phyloP scores from a whole-genome alignment of 2,797 vertebrate genomes.

The Brachyrhaphis roseni region DNA sequence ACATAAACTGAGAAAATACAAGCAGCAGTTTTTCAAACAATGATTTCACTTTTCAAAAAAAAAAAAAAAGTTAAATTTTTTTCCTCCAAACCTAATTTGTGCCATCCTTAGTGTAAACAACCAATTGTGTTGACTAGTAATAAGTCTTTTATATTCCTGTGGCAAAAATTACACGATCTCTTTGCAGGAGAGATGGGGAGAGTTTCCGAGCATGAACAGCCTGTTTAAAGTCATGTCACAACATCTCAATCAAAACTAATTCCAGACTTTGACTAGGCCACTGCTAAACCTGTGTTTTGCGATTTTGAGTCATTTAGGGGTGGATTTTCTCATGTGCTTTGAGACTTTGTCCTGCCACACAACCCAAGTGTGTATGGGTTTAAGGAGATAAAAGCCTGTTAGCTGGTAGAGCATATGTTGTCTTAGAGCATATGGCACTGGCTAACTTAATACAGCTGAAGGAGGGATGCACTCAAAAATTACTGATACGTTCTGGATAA shows the following conservation, averaged over 20 bases:
- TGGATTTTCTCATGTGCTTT: not conserved
- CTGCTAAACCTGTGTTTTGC: not conserved
- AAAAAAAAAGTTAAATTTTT: no score
- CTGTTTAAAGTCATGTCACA: not conserved
- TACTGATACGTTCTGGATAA: not conserved
- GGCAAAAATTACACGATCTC: not conserved
- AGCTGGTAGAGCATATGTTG: no score
- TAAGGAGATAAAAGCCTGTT: not conserved
- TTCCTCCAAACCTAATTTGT: not conserved
- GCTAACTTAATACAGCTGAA: not conserved
- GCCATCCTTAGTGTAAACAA: not conserved
- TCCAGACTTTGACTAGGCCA: not conserved
- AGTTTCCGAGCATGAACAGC: not conserved
- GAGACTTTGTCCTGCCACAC: not conserved
- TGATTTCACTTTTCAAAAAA: not conserved
- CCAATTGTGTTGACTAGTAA: not conserved
- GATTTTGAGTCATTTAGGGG: not conserved
- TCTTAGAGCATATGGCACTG: not conserved
- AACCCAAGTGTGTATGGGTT: not conserved
- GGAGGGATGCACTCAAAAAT: not conserved
- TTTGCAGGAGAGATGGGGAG: not conserved
- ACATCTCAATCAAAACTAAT: not conserved
- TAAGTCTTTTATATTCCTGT: not conserved
- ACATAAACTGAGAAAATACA: not conserved
- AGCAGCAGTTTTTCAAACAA: not conserved